phyloP scores from a whole-genome alignment of 1,140 invertebrate species.

The Atta colombica region DNA sequence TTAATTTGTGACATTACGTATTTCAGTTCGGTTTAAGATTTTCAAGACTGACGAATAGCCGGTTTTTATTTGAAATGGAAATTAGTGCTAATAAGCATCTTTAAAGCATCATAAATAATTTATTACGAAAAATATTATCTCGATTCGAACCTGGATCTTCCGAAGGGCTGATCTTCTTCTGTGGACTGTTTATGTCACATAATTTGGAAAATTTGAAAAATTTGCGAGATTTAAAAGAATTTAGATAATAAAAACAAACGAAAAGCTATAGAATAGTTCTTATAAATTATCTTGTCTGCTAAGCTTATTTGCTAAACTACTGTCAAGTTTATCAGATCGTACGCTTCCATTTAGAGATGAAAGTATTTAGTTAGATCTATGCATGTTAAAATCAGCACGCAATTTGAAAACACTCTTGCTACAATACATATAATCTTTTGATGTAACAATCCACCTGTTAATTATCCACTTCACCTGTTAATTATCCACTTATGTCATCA shows the following conservation, averaged over 20 bases:
- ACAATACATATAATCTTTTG: neutral
- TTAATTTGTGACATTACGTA: too few relatives aligned
- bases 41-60: too few relatives aligned
- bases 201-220: neutral
- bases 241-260: neutral
- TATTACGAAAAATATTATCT: too few relatives aligned
- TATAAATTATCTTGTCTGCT: neutral
- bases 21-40: too few relatives aligned
- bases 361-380: constrained; percentile 13
- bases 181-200: neutral
- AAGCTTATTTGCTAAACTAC: neutral
- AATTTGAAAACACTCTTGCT: neutral
- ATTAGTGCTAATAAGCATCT: too few relatives aligned
- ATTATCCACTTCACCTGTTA: constrained; percentile 4
- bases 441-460: neutral
- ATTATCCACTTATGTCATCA: constrained; percentile 1
- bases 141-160: too few relatives aligned
- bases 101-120: too few relatives aligned
- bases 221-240: neutral
- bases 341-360: neutral
- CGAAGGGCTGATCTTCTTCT: too few relatives aligned
- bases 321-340: neutral
- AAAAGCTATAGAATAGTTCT: neutral
- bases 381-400: neutral
- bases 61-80: too few relatives aligned